Evolutionary conservation across 2,888 invertebrate species (phyloP), one percentile per base, ranked within the genome.

Genomic region (Malacosoma neustria): DNA sequence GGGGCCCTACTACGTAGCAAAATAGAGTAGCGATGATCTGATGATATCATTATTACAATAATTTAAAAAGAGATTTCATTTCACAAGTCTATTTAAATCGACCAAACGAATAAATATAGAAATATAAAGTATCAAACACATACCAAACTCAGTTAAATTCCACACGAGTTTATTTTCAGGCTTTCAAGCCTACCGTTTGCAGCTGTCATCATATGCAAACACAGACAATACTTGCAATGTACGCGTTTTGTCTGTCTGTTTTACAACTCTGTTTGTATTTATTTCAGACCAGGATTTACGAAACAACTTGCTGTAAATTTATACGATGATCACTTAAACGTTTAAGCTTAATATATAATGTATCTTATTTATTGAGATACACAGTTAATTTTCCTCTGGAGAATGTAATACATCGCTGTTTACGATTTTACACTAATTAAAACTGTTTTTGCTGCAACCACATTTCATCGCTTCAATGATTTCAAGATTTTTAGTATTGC

Each of bases 401-500:
- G 22, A 9, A 22, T 22, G n/a, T n/a, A n/a, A n/a, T n/a, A n/a
- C n/a, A 6, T 3, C 9, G 5, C 4, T 7, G 22, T 22, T 3
- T 9, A 22, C 2, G 1, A 15, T 15, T 15, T 15, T 15, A 15
- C 6, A 3, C 2, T 22, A 22, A 22, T 22, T 22, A 22, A n/a
- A 22, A 22, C 22, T 22, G 22, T 22, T 22, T 22, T 22, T 22
- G 5, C 5, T 7, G 3, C 5, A 9, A 22, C 22, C 22, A n/a
- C 22, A 32, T 13, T 14, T 38, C 32, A 36, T 32, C 37, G 42
- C 38, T 35, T 35, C 43, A 37, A 11, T 31, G 38, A 48, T 38
- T 42, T 35, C 32, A 29, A 22, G 22, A 7, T 22, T 22, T 22
- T 5, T 22, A 9, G 22, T 22, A 22, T 22, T 22, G 22, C n/a